Base-by-base conservation (phyloP, 2,113 vertebrate genomes). In the Erythrocebus patas region DNA sequence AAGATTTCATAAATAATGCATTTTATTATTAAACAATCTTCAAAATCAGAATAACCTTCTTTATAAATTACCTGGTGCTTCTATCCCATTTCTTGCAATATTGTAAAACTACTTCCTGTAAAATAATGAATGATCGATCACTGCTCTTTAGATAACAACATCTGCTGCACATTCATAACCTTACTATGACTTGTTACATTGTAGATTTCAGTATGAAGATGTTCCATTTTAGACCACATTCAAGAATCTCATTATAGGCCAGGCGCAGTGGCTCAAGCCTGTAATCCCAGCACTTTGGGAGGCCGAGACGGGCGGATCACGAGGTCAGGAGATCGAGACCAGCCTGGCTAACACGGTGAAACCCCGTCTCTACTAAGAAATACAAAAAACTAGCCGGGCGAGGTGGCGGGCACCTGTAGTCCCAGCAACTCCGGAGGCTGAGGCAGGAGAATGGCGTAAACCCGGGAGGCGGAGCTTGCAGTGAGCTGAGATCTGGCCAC, bases 41-140 rank as follows among this genome's bases (percentile, higher is more conserved):
- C 35, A 82, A 90, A 91, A 64, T 90, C 66, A 91, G 48, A 75
- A 91, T 59, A 88, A 78, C 50, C 17, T 89, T 89, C 27, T 52
- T 85, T 94, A 66, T 66, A 89, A 82, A 64, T 94, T 89, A 70
- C 30, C 45, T 85, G 66, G 4, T 80, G 22, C 86, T 94, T 72
- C 43, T 88, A 52, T 91, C 35, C 40, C 43, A 14, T 59, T 79
- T 76, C 57, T 70, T 92, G 5, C 12, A 84, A 40, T 50, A 14
- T 68, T 93, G 2, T 94, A 70, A 87, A 96, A 95, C 38, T 50
- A 32, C 35, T 84, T 96, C 14, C 72, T 95, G 6, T 82, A 91
- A 95, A 95, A 45, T 40, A 82, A 8, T 38, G 35, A 84, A n/a
- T 40, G 66, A 64, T 45, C 11, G 25, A 30, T 61, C 32, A 17